A percentile compares a stretch with the other conserved stretches of the same genome.
These are phyloP conservation scores for Clarias laeviceps DNA, from an alignment of 2,797 vertebrate genomes.

Conservation along the genomic window DNA sequence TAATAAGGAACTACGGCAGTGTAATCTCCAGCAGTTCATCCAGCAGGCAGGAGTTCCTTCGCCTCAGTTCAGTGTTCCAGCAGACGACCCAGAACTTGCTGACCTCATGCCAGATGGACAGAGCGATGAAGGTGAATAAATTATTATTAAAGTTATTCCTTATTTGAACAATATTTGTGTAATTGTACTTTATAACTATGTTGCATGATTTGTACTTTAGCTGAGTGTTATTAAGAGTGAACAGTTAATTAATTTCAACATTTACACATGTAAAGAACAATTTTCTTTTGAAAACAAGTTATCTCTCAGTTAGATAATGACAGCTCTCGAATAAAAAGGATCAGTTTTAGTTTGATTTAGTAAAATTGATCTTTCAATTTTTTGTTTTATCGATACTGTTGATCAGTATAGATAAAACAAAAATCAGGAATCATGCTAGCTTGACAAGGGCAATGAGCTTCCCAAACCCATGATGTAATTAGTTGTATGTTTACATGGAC, in stretches of 20 bases:
- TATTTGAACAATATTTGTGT: neutral
- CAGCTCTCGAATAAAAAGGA: neutral
- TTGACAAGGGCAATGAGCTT: neutral
- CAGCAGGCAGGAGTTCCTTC: conserved; percentile 79
- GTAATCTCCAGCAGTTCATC: conserved; percentile 92
- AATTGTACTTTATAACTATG: neutral
- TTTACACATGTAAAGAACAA: neutral
- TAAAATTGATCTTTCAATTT: too few relatives aligned
- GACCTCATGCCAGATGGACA: conserved; percentile 55
- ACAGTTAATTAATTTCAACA: neutral
- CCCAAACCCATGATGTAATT: neutral
- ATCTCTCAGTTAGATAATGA: neutral
- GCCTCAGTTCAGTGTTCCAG: conserved; percentile 60
- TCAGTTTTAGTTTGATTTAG: too few relatives aligned
- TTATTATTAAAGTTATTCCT: neutral
- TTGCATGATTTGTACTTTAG: neutral
- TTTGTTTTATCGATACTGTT: too few relatives aligned
- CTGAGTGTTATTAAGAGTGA: neutral
- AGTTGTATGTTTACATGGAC: neutral
- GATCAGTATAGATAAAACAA: neutral
- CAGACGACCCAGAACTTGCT: conserved; percentile 55
- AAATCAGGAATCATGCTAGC: neutral
- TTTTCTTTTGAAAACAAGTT: too few relatives aligned
- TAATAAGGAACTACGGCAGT: conserved; percentile 90
- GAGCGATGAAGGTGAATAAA: conserved; percentile 55